phyloP scores from a whole-genome alignment of 2,113 vertebrate genomes.

The Microtus richardsoni region DNA sequence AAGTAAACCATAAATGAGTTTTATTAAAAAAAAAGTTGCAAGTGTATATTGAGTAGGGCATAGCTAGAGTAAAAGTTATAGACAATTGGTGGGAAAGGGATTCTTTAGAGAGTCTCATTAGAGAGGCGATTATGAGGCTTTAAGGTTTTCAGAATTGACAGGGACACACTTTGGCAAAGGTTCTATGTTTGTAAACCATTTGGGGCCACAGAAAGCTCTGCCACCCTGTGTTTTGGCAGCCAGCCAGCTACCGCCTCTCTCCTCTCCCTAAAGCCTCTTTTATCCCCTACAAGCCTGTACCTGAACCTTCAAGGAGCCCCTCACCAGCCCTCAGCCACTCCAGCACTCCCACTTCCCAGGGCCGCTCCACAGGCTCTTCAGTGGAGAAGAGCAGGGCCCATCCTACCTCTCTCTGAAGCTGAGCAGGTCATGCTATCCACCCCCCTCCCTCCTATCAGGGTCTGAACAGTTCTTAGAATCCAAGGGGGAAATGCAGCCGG shows the following conservation, averaged over 20 bases:
- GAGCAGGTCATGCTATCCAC: neutral
- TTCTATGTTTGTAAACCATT: constrained; percentile 66
- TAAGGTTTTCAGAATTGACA: constrained; percentile 70
- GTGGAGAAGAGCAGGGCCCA: neutral
- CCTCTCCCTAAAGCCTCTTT: constrained; percentile 61
- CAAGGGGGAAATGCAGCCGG: neutral
- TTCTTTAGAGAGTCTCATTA: constrained; percentile 54
- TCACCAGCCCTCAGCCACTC: constrained; percentile 40
- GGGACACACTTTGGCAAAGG: constrained; percentile 67
- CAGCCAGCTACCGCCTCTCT: constrained; percentile 50
- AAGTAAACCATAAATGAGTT: constrained; percentile 5
- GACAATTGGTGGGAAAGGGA: constrained; percentile 14
- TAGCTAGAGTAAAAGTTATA: neutral
- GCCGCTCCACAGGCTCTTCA: constrained; percentile 11
- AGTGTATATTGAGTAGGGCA: neutral
- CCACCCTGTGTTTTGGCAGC: constrained; percentile 55
- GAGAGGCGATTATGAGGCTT: constrained; percentile 48
- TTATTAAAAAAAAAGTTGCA: neutral
- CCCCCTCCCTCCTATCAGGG: neutral
- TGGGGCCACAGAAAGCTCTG: constrained; percentile 36
- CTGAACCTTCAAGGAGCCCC: constrained; percentile 59
- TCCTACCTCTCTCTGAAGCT: neutral
- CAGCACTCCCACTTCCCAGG: constrained; percentile 18
- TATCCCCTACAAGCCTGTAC: constrained; percentile 58
- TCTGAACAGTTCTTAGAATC: constrained; percentile 35